Conservation (phyloP, 2,113 vertebrate species). For the Anhinga rufa region DNA sequence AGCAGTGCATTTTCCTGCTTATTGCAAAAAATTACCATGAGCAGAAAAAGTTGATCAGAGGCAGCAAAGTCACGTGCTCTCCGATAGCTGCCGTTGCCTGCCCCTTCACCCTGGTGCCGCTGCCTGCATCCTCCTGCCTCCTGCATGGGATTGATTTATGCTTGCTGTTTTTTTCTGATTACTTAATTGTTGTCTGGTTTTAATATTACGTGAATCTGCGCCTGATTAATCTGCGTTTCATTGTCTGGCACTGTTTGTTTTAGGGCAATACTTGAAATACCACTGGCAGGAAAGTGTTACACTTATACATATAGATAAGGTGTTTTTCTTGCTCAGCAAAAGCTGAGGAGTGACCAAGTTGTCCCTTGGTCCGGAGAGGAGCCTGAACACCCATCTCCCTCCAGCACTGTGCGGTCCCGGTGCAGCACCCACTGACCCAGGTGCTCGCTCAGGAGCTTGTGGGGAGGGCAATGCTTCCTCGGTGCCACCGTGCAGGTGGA, state of each 20-base stretch:
- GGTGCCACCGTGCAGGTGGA: not conserved
- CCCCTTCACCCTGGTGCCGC: rapidly evolving
- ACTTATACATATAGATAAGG: not conserved
- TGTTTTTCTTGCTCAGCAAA: not conserved
- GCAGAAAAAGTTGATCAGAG: not conserved
- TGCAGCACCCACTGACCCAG: not conserved
- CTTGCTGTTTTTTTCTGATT: not conserved
- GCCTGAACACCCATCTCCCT: not conserved
- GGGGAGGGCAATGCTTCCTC: not conserved
- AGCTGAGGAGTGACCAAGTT: not conserved
- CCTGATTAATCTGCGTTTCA: not conserved
- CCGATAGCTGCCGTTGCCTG: not conserved
- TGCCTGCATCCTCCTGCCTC: not conserved
- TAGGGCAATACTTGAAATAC: not conserved
- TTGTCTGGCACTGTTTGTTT: not conserved
- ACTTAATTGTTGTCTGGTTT: not conserved
- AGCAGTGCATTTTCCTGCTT: not conserved
- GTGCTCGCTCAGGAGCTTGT: rapidly evolving
- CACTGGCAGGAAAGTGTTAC: not conserved
- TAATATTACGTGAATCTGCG: not conserved
- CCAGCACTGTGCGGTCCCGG: not conserved
- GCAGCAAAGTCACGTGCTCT: rapidly evolving
- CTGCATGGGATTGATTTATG: not conserved
- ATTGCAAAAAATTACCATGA: not conserved
- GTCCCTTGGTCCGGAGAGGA: not conserved